These are phyloP conservation scores for Eupelmus urozonus DNA, from an alignment of 2,888 invertebrate species.

Conservation along the genomic window DNA sequence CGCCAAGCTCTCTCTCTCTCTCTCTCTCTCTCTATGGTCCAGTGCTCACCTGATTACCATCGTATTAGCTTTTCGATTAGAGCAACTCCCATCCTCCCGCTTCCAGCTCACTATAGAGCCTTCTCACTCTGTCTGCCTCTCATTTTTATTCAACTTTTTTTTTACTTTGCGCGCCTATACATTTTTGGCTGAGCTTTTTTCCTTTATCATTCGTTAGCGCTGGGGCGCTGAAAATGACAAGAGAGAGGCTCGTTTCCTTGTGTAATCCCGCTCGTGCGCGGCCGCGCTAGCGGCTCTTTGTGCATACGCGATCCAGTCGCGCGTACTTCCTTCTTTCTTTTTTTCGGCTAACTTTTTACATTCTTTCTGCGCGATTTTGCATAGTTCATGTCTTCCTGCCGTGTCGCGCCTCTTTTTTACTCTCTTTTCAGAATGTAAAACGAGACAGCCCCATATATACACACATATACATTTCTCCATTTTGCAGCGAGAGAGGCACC, in stretches of 20 bases:
- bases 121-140: not conserved
- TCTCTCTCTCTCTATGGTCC: no score
- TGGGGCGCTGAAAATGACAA: conserved; percentile 35
- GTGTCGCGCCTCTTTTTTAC: not conserved
- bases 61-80: conserved; percentile 72
- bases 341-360: conserved; percentile 8
- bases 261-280: conserved; percentile 7
- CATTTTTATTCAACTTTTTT: conserved; percentile 24
- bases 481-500: no score
- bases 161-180: conserved; percentile 26
- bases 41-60: conserved; percentile 69
- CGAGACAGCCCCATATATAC: not conserved
- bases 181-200: conserved; percentile 22
- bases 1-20: not conserved
- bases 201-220: conserved; percentile 31
- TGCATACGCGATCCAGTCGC: not conserved
- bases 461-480: not conserved
- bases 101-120: conserved; percentile 1
- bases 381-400: not conserved
- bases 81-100: conserved; percentile 51
- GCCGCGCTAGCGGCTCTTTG: conserved; percentile 27
- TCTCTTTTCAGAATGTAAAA: not conserved
- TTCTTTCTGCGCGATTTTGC: conserved; percentile 22
- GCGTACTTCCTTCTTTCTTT: not conserved
- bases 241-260: conserved; percentile 33